Conservation (phyloP, 2,797 vertebrate genomes). For the Parotocinclus haroldoi region DNA sequence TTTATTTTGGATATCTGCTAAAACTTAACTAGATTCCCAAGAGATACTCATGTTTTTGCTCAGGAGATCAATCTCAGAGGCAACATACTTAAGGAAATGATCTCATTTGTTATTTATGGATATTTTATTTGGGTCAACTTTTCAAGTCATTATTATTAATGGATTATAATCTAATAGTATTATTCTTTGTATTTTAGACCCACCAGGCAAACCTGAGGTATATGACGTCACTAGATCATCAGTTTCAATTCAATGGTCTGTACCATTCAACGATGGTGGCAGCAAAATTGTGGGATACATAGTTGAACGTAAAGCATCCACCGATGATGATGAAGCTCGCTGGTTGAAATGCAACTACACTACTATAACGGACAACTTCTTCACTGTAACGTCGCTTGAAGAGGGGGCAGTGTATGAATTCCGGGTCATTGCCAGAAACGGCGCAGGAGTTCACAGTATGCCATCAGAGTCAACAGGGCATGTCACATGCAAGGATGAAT, state of each 20-base stretch:
- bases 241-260: conserved; percentile 88
- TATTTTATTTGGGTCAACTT: background rate
- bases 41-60: too few relatives aligned
- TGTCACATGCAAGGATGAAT: conserved; percentile 95
- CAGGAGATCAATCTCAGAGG: too few relatives aligned
- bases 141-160: background rate
- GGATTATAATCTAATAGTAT: conserved; percentile 10
- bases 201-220: conserved; percentile 90
- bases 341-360: conserved; percentile 99
- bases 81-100: too few relatives aligned
- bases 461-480: conserved; percentile 91
- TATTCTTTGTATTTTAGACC: conserved; percentile 70
- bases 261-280: conserved; percentile 90
- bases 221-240: conserved; percentile 89
- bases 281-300: conserved; percentile 93
- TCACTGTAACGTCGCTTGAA: conserved; percentile 83
- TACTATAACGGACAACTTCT: conserved; percentile 89
- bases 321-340: conserved; percentile 85
- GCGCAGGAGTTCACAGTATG: conserved; percentile 87
- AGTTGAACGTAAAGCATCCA: conserved; percentile 87
- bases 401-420: conserved; percentile 91
- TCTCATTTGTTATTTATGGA: background rate
- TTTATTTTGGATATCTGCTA: too few relatives aligned
- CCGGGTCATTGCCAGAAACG: conserved; percentile 90
- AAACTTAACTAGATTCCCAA: too few relatives aligned